A percentile compares a stretch with the other conserved stretches of the same genome.
Evolutionary conservation across 2,888 invertebrate species (phyloP).

Genomic region (Tenthredo scrophulariae): DNA sequence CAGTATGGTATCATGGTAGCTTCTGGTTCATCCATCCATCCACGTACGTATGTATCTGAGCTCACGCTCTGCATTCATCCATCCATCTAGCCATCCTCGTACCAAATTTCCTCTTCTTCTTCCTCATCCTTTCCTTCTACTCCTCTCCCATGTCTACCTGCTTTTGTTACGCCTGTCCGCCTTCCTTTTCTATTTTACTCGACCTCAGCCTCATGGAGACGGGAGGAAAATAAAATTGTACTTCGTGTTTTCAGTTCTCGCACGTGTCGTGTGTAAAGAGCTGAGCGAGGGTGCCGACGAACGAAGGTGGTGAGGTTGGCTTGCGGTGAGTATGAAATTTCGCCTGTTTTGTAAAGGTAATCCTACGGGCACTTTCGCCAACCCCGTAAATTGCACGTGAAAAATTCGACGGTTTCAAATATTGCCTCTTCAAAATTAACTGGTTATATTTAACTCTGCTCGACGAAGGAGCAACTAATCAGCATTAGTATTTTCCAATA

Average conservation of each 20-base stretch:
- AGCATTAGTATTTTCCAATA: background rate
- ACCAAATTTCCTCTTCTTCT: background rate
- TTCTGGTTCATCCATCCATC: background rate
- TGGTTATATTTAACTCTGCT: background rate
- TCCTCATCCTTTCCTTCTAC: background rate
- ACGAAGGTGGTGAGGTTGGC: background rate
- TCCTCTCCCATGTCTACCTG: background rate
- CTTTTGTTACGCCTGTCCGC: constrained; percentile 13
- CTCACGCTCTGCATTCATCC: constrained; percentile 7
- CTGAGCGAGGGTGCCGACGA: background rate
- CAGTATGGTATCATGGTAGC: background rate
- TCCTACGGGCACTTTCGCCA: constrained; percentile 31
- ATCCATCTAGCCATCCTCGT: background rate
- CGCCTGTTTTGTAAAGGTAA: constrained; percentile 62
- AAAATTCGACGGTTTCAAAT: background rate
- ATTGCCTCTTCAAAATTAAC: too few relatives aligned
- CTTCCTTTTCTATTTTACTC: constrained; percentile 35
- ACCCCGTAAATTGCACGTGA: constrained; percentile 22
- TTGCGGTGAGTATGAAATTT: constrained; percentile 59
- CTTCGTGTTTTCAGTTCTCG: constrained; percentile 60
- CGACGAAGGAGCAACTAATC: background rate
- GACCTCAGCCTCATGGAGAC: constrained; percentile 21
- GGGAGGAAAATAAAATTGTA: constrained; percentile 65
- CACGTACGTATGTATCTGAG: background rate
- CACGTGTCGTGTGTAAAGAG: constrained; percentile 15